Evolutionary conservation across 2,113 vertebrate genomes (phyloP), one percentile per base, ranked within the genome.

Genomic region (Oreochromis spilurus): DNA sequence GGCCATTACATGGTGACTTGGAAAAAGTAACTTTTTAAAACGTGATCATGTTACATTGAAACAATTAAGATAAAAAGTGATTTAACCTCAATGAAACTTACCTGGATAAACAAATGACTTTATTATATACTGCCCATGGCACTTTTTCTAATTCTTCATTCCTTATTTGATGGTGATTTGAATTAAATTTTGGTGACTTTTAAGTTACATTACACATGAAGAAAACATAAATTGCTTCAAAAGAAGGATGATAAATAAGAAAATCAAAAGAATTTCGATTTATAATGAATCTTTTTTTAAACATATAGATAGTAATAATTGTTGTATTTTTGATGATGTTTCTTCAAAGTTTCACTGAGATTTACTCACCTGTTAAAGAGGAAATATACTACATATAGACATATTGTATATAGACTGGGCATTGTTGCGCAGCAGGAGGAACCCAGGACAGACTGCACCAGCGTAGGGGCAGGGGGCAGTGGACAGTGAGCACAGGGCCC

Each of bases 91-190:
- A 24, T 45, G 13, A 72, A 43, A 72, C 38, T 45, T 43, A 45
- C 8, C 65, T 72, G 13, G 13, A 72, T 45, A 17, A 72, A 26
- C 5, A 72, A 45, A 72, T 0, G 5, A 0, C 1, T 24, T 3
- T 9, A 9, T 67, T 67, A 67, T 24, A 0, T 38, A 67, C 34
- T 38, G 60, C 11, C 34, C 3, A 0, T 13, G 34, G 34, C 1
- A 0, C 19, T 19, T 67, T 67, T 1, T 21, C 60, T 38, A 65
- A 65, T 65, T 65, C 4, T 38, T 65, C 60, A 38, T 65, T 65
- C 19, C 19, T 38, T 65, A 38, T 38, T 38, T 65, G 34, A 12
- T 65, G 31, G 2, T 19, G 17, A 65, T 6, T 65, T 38, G 6
- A 65, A 5, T 4, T n/a, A 0, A 12, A 65, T 38, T 65, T 38